These are phyloP conservation scores for Napeogenes sylphis DNA, from an alignment of 2,888 invertebrate species.

Conservation along the genomic window DNA sequence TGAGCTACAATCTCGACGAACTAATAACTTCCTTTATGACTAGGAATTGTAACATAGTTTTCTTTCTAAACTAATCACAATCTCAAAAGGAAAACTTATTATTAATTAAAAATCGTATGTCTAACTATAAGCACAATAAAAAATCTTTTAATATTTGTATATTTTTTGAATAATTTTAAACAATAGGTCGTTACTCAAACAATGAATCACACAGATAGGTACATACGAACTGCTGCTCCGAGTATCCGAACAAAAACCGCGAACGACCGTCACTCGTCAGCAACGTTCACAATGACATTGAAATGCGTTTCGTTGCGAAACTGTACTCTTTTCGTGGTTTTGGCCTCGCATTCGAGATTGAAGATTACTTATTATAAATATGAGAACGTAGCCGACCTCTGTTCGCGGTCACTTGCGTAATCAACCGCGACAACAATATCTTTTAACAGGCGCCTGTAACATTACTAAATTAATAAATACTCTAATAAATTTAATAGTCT, in stretches of 20 bases:
- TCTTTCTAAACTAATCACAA: constrained; percentile 21
- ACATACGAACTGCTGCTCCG: constrained; percentile 7
- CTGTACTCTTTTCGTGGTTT: constrained; percentile 70
- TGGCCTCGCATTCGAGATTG: constrained; percentile 67
- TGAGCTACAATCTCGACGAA: constrained; percentile 27
- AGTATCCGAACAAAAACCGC: constrained; percentile 35
- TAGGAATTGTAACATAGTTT: constrained; percentile 11
- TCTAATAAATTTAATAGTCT: constrained; percentile 19
- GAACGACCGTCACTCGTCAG: constrained; percentile 41
- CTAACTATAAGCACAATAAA: background rate
- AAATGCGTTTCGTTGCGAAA: constrained; percentile 69
- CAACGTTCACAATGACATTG: constrained; percentile 69
- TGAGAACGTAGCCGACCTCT: constrained; percentile 74
- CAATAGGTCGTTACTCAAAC: constrained; percentile 10
- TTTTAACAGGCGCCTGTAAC: constrained; percentile 29
- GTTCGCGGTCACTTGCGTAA: constrained; percentile 76
- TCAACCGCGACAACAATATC: constrained; percentile 65
- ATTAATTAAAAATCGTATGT: background rate
- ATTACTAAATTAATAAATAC: constrained; percentile 28
- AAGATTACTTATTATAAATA: constrained; percentile 76
- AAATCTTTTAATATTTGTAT: background rate
- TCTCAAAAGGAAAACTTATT: constrained; percentile 1
- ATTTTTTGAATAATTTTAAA: constrained; percentile 1
- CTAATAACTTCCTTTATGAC: constrained; percentile 15
- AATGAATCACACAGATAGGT: constrained; percentile 20